Base-by-base conservation (phyloP, 2,113 vertebrate genomes). In the Argyrosomus japonicus region DNA sequence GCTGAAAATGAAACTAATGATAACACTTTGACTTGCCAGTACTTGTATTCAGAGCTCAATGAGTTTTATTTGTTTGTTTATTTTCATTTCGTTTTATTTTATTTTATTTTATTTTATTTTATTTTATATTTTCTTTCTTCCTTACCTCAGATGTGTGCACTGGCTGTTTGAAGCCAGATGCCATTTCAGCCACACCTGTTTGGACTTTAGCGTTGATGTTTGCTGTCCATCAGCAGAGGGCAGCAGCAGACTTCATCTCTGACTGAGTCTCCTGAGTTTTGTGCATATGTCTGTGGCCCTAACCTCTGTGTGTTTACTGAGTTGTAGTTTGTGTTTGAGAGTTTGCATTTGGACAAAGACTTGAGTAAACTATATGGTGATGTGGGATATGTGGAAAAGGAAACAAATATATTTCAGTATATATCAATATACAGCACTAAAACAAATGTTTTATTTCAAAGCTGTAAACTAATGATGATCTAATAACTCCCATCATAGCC, bases 221-320 rank as follows among this genome's bases (percentile, higher is more conserved):
- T 54, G 6, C 70, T 76, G 25, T 12, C 4, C 8, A 48, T 53
- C 88, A 81, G 63, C 75, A 90, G 90, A 72, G 85, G 90, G 89
- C 86, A 89, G 86, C 75, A 89, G 51, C 71, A 58, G 43, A 43
- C 45, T 40, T 40, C 36, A 40, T 40, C 36, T 2, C 8, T 40
- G 36, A 40, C 7, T 40, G 7, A 40, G 36, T 40, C 36, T 32
- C 32, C 32, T 48, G 47, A 48, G 62, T n/a, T n/a, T 13, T 14
- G 13, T 8, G 15, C 29, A 5, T 32, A 5, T 36, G 32, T 40
- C 13, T 14, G 4, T 47, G 54, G 3, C 17, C 17, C 69, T 3
- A n/a, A 40, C 8, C 36, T 56, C n/a, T 58, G 23, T 60, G 23
- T 32, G 3, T 61, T 61, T 11, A 14, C 45, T 72, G 53, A 13